phyloP scores from a whole-genome alignment of 35 echinoderm and acorn worm genomes.

The Lytechinus variegatus region DNA sequence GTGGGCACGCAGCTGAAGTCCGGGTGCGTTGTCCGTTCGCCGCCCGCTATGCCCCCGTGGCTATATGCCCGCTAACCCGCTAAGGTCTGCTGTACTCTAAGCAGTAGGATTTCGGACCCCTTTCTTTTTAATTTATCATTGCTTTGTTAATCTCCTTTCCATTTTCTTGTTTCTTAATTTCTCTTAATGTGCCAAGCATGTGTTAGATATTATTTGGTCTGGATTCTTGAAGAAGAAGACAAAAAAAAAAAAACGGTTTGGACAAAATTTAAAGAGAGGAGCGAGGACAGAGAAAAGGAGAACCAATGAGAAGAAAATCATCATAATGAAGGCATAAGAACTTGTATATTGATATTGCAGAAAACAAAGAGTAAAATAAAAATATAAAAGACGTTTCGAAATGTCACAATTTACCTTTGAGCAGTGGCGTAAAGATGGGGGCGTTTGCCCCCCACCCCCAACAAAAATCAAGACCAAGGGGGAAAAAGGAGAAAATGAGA shows the following conservation, averaged over 20 bases:
- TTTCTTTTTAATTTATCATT: background rate
- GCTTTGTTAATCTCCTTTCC: background rate
- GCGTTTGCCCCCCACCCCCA: too few species aligned
- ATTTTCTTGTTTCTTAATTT: background rate
- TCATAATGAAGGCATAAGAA: too few species aligned
- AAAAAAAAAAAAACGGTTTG: background rate
- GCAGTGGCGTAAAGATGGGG: too few species aligned
- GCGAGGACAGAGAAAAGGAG: background rate
- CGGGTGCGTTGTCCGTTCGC: slow-evolving; percentile 23
- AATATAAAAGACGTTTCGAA: too few species aligned
- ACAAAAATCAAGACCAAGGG: too few species aligned
- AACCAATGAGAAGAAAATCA: background rate
- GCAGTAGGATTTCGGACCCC: background rate
- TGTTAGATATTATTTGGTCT: background rate
- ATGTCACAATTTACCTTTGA: too few species aligned
- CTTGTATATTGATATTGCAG: too few species aligned
- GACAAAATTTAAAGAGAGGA: background rate
- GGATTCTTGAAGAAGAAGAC: background rate
- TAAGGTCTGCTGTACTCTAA: slow-evolving; percentile 21
- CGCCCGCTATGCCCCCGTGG: slow-evolving; percentile 35
- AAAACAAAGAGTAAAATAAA: too few species aligned
- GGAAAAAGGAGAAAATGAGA: too few species aligned
- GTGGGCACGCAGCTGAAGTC: slow-evolving; percentile 9
- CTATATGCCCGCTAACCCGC: slow-evolving; percentile 24
- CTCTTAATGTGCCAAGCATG: background rate